Evolutionary conservation across 2,888 invertebrate species (phyloP).

Genomic region (Catocala sponsa): DNA sequence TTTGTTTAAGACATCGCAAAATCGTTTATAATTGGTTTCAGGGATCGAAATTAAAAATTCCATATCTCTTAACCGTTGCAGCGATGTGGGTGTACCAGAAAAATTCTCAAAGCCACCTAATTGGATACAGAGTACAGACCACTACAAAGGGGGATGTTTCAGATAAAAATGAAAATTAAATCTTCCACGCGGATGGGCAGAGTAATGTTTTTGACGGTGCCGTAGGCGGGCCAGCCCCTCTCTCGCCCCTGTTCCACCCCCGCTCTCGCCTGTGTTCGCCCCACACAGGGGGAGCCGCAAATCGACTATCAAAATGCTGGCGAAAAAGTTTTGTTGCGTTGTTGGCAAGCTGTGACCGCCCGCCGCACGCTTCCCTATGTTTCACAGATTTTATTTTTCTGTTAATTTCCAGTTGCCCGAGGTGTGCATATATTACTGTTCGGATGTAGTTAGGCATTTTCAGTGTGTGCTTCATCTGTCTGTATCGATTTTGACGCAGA

Average conservation of each 20-base stretch:
- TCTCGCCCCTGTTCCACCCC: constrained; percentile 39
- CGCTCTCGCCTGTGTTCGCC: constrained; percentile 27
- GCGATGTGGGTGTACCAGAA: constrained; percentile 75
- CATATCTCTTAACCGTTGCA: constrained; percentile 76
- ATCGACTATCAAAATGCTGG: constrained; percentile 87
- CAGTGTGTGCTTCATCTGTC: constrained; percentile 40
- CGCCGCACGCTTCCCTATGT: constrained; percentile 68
- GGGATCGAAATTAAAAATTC: constrained; percentile 82
- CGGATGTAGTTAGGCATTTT: constrained; percentile 11
- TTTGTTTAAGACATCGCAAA: constrained; percentile 43
- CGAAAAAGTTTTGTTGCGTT: constrained; percentile 76
- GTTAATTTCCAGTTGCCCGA: constrained; percentile 51
- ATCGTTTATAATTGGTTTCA: constrained; percentile 46
- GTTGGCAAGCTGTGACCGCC: constrained; percentile 77
- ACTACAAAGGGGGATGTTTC: constrained; percentile 88
- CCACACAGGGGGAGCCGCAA: constrained; percentile 73
- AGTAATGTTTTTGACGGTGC: constrained; percentile 88
- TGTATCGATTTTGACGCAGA: constrained; percentile 51
- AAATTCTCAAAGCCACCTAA: constrained; percentile 85
- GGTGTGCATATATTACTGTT: constrained; percentile 26
- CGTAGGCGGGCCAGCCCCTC: constrained; percentile 63
- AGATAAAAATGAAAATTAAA: constrained; percentile 89
- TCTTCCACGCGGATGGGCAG: constrained; percentile 87
- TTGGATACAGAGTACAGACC: constrained; percentile 86
- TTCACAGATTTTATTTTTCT: constrained; percentile 62